Evolutionary conservation across 2,888 invertebrate genomes (phyloP).

Genomic region (Catocala sponsa): DNA sequence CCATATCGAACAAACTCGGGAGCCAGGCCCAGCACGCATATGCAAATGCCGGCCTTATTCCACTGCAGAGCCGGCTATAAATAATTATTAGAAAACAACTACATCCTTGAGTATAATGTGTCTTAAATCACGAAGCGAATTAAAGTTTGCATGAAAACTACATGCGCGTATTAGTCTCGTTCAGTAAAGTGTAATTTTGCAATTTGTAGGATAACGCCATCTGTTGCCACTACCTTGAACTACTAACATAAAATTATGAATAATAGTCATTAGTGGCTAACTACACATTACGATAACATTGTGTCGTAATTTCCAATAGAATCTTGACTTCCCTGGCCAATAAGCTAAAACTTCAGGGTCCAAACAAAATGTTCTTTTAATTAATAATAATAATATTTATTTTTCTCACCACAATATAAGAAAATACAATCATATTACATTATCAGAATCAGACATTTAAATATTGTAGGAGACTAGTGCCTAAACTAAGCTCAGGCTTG

Average conservation of each 20-base stretch:
- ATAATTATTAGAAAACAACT: constrained; percentile 46
- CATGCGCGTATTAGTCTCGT: not conserved
- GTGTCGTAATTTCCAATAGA: no score
- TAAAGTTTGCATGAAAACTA: constrained; percentile 12
- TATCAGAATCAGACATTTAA: no score
- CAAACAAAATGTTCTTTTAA: no score
- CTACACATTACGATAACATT: no score
- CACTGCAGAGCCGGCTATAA: constrained; percentile 38
- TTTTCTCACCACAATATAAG: no score
- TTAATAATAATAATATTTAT: no score
- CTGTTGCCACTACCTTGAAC: not conserved
- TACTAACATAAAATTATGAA: not conserved
- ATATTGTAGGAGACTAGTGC: no score
- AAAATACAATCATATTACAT: no score
- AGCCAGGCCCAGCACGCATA: constrained; percentile 40
- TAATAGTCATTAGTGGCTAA: no score
- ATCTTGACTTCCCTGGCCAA: no score
- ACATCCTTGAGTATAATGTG: constrained; percentile 33
- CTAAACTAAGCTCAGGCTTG: no score
- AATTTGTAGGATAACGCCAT: constrained; percentile 7
- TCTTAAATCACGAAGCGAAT: constrained; percentile 34
- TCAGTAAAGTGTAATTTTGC: not conserved
- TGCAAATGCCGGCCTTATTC: constrained; percentile 59
- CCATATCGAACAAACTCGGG: constrained; percentile 42
- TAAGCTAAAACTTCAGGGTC: no score